Conservation (phyloP, 2,797 vertebrate species). For the Avahi laniger region DNA sequence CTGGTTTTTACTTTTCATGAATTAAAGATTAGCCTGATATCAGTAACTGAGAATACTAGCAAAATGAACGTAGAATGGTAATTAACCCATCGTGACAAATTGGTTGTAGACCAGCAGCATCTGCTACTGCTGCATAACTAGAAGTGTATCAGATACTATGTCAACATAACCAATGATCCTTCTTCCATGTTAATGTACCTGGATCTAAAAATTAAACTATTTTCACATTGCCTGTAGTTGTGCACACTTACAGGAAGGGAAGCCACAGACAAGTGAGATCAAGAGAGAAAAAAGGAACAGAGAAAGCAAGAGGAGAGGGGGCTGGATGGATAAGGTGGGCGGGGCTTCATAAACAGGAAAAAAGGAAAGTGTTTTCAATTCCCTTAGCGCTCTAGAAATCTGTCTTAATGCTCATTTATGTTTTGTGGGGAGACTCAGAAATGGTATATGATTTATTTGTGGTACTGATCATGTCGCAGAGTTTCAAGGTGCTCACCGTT, state of each 20-base stretch:
- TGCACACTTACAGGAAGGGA: neutral
- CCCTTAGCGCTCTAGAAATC: neutral
- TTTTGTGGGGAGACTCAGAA: neutral
- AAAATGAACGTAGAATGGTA: neutral
- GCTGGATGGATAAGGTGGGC: too few species aligned
- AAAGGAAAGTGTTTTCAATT: neutral
- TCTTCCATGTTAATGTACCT: too few species aligned
- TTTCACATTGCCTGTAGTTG: neutral
- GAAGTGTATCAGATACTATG: neutral
- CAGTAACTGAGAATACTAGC: neutral
- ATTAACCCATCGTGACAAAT: neutral
- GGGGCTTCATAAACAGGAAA: neutral
- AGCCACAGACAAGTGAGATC: neutral
- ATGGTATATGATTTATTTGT: neutral
- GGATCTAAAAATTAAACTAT: neutral
- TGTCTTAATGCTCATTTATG: neutral
- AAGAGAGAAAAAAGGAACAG: neutral
- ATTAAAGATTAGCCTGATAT: neutral
- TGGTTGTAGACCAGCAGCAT: neutral
- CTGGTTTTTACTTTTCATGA: neutral
- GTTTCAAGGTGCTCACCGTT: fast-evolving
- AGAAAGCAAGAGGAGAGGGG: neutral
- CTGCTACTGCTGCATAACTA: neutral
- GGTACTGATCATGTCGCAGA: neutral
- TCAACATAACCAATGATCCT: neutral